These are phyloP conservation scores for Drosophila dives DNA, from an alignment of 2,888 invertebrate species.

Conservation along the genomic window DNA sequence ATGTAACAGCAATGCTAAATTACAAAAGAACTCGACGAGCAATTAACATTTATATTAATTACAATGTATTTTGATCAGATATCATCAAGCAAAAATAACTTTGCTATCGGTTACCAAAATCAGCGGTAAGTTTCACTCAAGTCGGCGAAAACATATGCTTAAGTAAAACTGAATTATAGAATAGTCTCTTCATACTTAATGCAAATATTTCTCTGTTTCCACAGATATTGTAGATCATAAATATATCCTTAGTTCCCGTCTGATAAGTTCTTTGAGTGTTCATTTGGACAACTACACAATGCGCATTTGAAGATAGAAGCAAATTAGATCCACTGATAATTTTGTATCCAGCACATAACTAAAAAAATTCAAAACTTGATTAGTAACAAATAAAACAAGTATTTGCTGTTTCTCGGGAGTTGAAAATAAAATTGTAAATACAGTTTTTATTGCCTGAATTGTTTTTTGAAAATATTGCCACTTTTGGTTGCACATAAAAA, in stretches of 20 bases:
- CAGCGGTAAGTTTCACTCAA: not conserved
- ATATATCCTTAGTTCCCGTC: not conserved
- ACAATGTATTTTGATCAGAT: not conserved
- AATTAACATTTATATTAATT: not conserved
- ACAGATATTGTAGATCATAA: not conserved
- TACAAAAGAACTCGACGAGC: not conserved
- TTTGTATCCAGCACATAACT: not conserved
- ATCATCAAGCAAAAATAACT: not conserved
- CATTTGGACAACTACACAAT: not conserved
- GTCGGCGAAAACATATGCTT: not conserved
- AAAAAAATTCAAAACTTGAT: not conserved
- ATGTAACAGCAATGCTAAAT: not conserved
- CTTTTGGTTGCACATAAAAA: slow-evolving; percentile 39
- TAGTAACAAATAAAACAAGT: slow-evolving; percentile 34
- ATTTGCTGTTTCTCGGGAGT: slow-evolving; percentile 41
- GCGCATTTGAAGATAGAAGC: not conserved
- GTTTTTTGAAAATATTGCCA: slow-evolving; percentile 44
- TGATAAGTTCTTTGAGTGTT: not conserved
- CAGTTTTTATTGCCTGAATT: slow-evolving; percentile 64
- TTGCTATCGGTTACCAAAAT: not conserved
- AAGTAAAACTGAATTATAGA: not conserved
- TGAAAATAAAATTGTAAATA: slow-evolving; percentile 44
- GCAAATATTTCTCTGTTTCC: not conserved
- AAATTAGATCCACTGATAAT: not conserved
- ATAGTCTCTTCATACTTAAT: too few species aligned